Evolutionary conservation across 2,888 invertebrate species (phyloP), one percentile per base, ranked within the genome.

Genomic region (Cyaniris semiargus): DNA sequence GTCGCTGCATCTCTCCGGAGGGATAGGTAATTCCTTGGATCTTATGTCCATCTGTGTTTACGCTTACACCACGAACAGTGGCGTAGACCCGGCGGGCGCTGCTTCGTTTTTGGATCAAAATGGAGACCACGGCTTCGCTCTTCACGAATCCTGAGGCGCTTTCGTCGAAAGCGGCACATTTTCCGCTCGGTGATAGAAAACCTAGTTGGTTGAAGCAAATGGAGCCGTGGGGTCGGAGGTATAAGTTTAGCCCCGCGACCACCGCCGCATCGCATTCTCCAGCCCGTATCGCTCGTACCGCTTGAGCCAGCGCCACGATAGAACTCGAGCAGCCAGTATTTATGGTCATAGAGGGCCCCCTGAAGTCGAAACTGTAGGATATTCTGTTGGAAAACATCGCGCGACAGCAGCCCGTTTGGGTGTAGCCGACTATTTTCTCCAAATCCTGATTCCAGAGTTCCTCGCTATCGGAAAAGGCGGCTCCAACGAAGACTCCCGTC

Each of bases 351-450:
- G 76, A 76, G 13, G 76, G 76, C 21, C 76, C 76, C 13, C 23
- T 76, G 10, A 76, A 76, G 60, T 76, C 58, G 38, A 76, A 76
- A 1, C 13, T 23, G 44, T 76, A 76, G 21, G 76, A 76, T 21
- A 76, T 38, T 13, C 76, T 34, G 60, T 76, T 76, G 1, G 76
- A 76, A 38, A 76, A 38, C 76, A 76, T 76, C 21, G 44, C 76
- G 15, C 58, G 38, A 60, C 66, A 60, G 38, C 76, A 76, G 23
- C 76, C 76, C 1, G 38, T 76, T 10, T 66, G 66, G 44, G 38
- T 23, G 44, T 76, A 76, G n/a, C 76, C 76, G 1, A 44, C 44
- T 8, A 44, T 23, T 0, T 15, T 76, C 44, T 66, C 76, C 15
- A 27, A 8, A 10, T 76, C 44, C 1, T 27, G 38, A 15, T 23